These are phyloP conservation scores for Pseudomyrmex gracilis DNA, from an alignment of 1,140 invertebrate genomes.

Conservation along the genomic window DNA sequence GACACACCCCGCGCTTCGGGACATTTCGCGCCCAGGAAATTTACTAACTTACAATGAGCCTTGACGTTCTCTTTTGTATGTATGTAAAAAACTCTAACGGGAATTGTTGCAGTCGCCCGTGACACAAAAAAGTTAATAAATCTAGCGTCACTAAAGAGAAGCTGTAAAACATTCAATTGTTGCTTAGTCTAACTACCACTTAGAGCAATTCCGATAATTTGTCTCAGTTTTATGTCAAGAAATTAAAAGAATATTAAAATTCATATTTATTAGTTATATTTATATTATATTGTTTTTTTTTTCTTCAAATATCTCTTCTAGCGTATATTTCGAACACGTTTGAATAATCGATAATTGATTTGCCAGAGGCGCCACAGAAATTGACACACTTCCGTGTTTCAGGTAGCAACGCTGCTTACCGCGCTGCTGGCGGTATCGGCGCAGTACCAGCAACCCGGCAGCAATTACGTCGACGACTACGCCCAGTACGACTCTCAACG, in stretches of 20 bases:
- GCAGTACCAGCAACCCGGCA: conserved; percentile 78
- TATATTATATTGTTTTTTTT: too few species aligned
- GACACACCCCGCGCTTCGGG: background rate
- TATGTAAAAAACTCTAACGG: conserved; percentile 1
- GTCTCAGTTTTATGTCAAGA: background rate
- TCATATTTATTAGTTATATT: too few species aligned
- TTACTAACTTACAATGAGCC: conserved; percentile 2
- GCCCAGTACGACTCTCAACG: conserved; percentile 86
- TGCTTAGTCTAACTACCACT: background rate
- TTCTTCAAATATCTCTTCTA: background rate
- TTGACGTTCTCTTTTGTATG: background rate
- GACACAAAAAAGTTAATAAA: conserved; percentile 5
- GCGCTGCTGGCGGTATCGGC: conserved; percentile 77
- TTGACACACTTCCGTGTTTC: conserved; percentile 59
- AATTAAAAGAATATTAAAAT: background rate
- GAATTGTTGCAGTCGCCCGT: background rate
- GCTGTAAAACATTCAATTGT: background rate
- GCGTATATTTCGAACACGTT: background rate
- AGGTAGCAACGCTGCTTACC: conserved; percentile 83
- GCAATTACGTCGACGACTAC: conserved; percentile 87
- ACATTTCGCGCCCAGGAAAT: background rate
- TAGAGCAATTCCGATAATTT: background rate
- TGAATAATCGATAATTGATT: background rate
- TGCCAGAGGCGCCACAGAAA: background rate
- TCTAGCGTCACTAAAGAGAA: background rate